These are phyloP conservation scores for Zosterops pallidus DNA, from an alignment of 2,113 vertebrate genomes.

Conservation along the genomic window DNA sequence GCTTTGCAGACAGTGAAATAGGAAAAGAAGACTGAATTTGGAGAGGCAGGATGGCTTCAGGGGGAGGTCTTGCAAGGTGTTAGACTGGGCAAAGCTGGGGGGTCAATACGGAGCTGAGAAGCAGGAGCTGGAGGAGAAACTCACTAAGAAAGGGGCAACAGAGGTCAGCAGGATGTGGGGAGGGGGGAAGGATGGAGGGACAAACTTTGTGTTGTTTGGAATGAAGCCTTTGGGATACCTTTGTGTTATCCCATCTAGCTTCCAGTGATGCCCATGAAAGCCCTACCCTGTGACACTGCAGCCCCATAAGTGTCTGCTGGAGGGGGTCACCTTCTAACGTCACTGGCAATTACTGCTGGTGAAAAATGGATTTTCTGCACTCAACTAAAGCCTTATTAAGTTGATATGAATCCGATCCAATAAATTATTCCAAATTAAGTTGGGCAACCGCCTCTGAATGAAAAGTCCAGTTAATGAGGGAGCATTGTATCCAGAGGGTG, in stretches of 20 bases:
- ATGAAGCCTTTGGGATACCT: background rate
- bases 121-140: background rate
- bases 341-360: background rate
- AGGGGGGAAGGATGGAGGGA: accelerated
- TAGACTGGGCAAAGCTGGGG: background rate
- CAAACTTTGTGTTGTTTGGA: background rate
- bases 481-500: background rate
- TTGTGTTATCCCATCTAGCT: background rate
- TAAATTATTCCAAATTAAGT: slow-evolving; percentile 49
- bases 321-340: background rate
- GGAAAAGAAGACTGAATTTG: background rate
- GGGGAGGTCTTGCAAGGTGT: background rate
- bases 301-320: background rate
- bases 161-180: background rate
- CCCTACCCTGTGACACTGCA: background rate
- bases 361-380: background rate
- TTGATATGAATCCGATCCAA: slow-evolving; percentile 9
- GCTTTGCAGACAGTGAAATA: background rate
- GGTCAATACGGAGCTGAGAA: accelerated
- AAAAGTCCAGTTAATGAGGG: slow-evolving; percentile 36
- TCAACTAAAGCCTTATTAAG: background rate
- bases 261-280: background rate
- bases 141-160: background rate
- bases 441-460: background rate
- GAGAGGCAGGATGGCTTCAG: background rate